Base-by-base conservation (phyloP, 2,888 invertebrate species). In the Lepidocyrtinus sp. region DNA sequence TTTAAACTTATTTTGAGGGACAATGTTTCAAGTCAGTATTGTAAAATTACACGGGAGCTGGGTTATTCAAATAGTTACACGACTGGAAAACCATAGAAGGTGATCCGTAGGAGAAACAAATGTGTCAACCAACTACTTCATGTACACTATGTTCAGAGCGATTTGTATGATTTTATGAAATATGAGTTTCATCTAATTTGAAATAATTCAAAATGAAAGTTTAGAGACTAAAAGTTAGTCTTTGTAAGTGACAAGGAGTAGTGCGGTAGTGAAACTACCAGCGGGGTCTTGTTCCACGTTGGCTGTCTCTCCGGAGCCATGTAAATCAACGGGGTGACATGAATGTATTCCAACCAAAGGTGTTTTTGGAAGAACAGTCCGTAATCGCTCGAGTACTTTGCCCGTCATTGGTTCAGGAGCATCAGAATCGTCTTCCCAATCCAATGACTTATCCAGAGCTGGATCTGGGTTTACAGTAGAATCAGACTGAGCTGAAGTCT, bases 291-390 rank as follows among this genome's bases (percentile, higher is more conserved):
- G 64, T 9, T 64, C 15, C 24, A n/a, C 5, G 64, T 22, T 17
- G 65, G 65, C 5, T 12, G 12, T 36, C 36, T 12, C 36, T 7
- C 12, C 12, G 5, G 5, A 12, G 12, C 36, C 5, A 7, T 7
- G 5, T 7, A 36, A 7, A 12, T 36, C 12, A 12, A 63, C 55
- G 0, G 26, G 21, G 17, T 63, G 9, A 12, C 17, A 1, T 0
- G 73, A 64, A 17, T 73, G n/a, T 3, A 73, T 19, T 19, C 73
- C 73, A 0, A 73, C 0, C 1, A 73, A 26, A 1, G 62, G 73
- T n/a, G 45, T 24, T 21, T 12, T 46, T 25, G 73, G 73, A 45
- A 73, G 22, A n/a, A 36, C 15, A 0, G 9, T 24, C 1, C 64
- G 22, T 5, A 73, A 0, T 9, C 21, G n/a, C 19, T 9, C 7